A percentile compares a stretch with the other conserved stretches of the same genome.
Evolutionary conservation across 2,888 invertebrate genomes (phyloP).

Genomic region (Hyppa rectilinea): DNA sequence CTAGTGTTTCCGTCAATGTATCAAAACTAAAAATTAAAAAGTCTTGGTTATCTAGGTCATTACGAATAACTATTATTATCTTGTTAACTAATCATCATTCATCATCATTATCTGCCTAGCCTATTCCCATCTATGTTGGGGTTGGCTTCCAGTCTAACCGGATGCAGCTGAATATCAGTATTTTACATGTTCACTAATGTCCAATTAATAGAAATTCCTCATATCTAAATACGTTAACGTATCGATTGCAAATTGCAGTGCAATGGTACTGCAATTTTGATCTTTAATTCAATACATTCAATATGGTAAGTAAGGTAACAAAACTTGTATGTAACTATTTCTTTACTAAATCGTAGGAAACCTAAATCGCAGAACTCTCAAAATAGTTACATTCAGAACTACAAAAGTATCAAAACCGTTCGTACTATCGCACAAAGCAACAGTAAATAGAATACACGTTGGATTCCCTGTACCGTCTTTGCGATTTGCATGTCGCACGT

Average conservation of each 20-base stretch:
- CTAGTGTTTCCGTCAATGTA: background rate
- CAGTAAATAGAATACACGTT: constrained; percentile 89
- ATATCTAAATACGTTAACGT: background rate
- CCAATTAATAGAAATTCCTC: background rate
- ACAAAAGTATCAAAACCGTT: constrained; percentile 74
- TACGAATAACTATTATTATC: background rate
- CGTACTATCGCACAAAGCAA: constrained; percentile 73
- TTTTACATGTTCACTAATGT: background rate
- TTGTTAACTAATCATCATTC: too few relatives aligned
- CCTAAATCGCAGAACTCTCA: background rate
- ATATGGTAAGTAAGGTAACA: too few relatives aligned
- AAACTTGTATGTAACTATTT: background rate
- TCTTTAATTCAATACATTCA: background rate
- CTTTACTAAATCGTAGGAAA: too few relatives aligned
- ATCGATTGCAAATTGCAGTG: background rate
- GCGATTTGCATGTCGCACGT: constrained; percentile 85
- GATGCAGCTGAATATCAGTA: too few relatives aligned
- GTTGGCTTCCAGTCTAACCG: too few relatives aligned
- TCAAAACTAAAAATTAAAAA: background rate
- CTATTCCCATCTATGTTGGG: too few relatives aligned
- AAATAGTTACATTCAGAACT: background rate
- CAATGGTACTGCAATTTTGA: background rate
- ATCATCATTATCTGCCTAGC: too few relatives aligned
- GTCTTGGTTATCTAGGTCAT: background rate
- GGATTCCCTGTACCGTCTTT: constrained; percentile 85